A percentile compares a stretch with the other conserved stretches of the same genome.
Conservation (phyloP, 2,888 invertebrate genomes). For the Mythimna loreyi region DNA sequence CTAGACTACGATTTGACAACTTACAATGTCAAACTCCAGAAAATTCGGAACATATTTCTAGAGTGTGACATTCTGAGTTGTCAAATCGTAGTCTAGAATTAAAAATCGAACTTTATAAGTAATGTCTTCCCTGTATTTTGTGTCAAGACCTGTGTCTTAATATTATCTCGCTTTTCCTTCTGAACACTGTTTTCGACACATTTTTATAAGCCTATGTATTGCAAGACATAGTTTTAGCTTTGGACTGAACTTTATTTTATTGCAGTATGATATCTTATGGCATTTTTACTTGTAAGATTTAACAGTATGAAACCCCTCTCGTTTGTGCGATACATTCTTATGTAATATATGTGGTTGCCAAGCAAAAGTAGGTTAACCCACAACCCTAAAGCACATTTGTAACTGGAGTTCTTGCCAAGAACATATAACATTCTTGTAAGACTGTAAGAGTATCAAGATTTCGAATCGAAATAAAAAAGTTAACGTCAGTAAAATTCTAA, state of each 20-base stretch:
- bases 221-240: slow-evolving; percentile 57
- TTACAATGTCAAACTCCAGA: too few relatives aligned
- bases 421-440: neutral
- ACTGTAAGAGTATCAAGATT: neutral
- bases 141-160: slow-evolving; percentile 28
- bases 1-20: too few relatives aligned
- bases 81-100: too few relatives aligned
- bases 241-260: slow-evolving; percentile 64
- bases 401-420: neutral
- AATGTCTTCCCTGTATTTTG: slow-evolving; percentile 43
- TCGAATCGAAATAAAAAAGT: neutral
- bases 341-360: slow-evolving; percentile 13
- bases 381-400: neutral
- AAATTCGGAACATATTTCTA: too few relatives aligned
- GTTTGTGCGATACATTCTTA: slow-evolving; percentile 37
- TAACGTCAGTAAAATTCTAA: too few relatives aligned
- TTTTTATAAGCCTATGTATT: slow-evolving; percentile 54
- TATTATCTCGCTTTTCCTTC: slow-evolving; percentile 20
- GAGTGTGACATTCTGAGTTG: too few relatives aligned
- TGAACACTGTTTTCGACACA: slow-evolving; percentile 49
- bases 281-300: slow-evolving; percentile 60
- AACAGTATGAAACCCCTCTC: slow-evolving; percentile 47
- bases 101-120: too few relatives aligned
- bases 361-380: slow-evolving; percentile 30
- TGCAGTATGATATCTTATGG: slow-evolving; percentile 60